Conservation (phyloP, 2,888 invertebrate genomes). For the Lepeophtheirus nordmannii region DNA sequence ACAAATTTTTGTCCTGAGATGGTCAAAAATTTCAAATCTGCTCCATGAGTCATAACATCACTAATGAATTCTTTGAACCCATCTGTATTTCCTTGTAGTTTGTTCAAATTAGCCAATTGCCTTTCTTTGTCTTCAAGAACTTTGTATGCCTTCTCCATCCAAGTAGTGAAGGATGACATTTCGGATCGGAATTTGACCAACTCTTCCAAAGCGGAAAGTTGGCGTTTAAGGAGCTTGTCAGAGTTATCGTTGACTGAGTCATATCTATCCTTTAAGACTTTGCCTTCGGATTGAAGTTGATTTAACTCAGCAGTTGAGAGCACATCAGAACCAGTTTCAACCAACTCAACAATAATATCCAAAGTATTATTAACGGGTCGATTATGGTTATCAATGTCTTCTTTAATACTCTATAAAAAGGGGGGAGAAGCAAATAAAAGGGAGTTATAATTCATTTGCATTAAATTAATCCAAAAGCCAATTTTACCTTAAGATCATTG, state of each 20-base stretch:
- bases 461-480: background rate
- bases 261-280: slow-evolving; percentile 57
- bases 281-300: slow-evolving; percentile 67
- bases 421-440: background rate
- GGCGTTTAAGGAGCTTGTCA: slow-evolving; percentile 55
- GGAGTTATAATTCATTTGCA: background rate
- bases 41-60: slow-evolving; percentile 88
- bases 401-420: slow-evolving; percentile 55
- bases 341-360: slow-evolving; percentile 75
- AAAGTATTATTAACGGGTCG: slow-evolving; percentile 67
- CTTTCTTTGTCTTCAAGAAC: slow-evolving; percentile 69
- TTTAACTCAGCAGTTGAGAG: slow-evolving; percentile 78
- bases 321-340: slow-evolving; percentile 76
- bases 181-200: slow-evolving; percentile 59
- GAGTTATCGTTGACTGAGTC: slow-evolving; percentile 65
- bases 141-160: slow-evolving; percentile 66
- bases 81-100: slow-evolving; percentile 42
- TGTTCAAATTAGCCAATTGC: slow-evolving; percentile 56
- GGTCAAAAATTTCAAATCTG: slow-evolving; percentile 81
- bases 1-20: slow-evolving; percentile 92
- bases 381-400: slow-evolving; percentile 70
- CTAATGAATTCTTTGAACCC: slow-evolving; percentile 74
- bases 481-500: slow-evolving; percentile 61
- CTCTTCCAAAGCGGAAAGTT: slow-evolving; percentile 67
- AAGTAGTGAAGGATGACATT: slow-evolving; percentile 36